Evolutionary conservation across 92 coral and sea anemone genomes (phyloP).

Genomic region (Phymanthus crucifer): DNA sequence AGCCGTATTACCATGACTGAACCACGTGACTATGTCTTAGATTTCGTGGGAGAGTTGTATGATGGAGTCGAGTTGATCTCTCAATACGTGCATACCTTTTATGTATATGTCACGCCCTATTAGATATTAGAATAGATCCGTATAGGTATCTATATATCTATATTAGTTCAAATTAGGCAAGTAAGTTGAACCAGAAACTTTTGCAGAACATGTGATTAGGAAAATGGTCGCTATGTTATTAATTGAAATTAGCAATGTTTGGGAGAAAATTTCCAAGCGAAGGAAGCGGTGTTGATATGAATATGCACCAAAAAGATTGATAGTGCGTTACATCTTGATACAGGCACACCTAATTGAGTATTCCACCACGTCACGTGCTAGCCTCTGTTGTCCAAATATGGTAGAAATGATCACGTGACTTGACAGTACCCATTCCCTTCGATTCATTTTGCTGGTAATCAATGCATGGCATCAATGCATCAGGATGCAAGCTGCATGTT

Average conservation of each 20-base stretch:
- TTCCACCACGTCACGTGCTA: background rate
- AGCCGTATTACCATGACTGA: constrained; percentile 27
- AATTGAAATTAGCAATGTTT: too few relatives aligned
- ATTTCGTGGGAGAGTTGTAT: constrained; percentile 63
- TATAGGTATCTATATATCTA: background rate
- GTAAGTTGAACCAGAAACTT: too few relatives aligned
- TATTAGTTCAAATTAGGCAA: background rate
- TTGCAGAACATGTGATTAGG: background rate
- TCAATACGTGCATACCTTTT: constrained; percentile 55
- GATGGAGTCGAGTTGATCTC: constrained; percentile 49
- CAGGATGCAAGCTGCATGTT: too few relatives aligned
- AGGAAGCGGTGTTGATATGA: too few relatives aligned
- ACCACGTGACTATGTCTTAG: constrained; percentile 33
- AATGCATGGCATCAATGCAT: too few relatives aligned
- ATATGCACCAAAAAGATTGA: too few relatives aligned
- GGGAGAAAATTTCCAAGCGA: too few relatives aligned
- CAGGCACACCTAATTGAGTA: background rate
- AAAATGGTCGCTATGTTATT: too few relatives aligned
- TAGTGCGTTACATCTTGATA: background rate
- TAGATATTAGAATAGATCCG: constrained; percentile 4
- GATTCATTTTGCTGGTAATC: too few relatives aligned
- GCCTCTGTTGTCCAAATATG: background rate
- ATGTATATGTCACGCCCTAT: constrained; percentile 54
- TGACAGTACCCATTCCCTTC: background rate
- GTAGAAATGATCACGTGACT: background rate